Evolutionary conservation across 1,140 invertebrate species (phyloP), one percentile per base, ranked within the genome.

Genomic region (Dinothrombium tinctorium): DNA sequence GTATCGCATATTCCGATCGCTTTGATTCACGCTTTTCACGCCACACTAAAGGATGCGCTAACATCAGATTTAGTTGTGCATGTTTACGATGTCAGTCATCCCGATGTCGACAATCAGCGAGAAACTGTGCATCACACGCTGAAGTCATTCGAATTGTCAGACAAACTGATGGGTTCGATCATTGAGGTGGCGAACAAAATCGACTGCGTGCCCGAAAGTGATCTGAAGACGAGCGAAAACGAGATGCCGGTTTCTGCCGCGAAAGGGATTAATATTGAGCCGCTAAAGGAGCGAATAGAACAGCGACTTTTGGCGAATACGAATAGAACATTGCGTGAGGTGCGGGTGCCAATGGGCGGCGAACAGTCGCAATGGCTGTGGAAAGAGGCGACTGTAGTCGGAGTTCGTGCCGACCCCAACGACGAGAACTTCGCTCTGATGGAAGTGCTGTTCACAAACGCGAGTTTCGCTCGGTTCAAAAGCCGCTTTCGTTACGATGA

Each of bases 131-230:
- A 69, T 7, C 47, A 65, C 31, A 83, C 76, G 0, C 55, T 89
- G 8, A 44, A 65, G 37, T 52, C 57, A 9, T 58, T 87, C 47
- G 57, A 66, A 46, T 50, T 72, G 29, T 54, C 62, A 19, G 49
- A 59, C 31, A 48, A 64, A 37, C 52, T 71, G 15, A 38, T 69
- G 25, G 51, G 68, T 31, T 66, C 64, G 21, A 65, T 86, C 43
- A 69, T 89, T 20, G 68, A 71, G 48, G 74, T 86, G 5, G 74
- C 69, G 29, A 89, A 87, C 58, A 89, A 89, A 63, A 62, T 69
- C 42, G 81, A 84, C 60, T 41, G 12, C 54, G n/a, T 42, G 22
- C n/a, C 12, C 11, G 11, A 14, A 6, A 14, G 23, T 40, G 56
- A 23, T 15, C 32, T 21, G 33, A 43, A 9, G 36, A 35, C 15